Base-by-base conservation (phyloP, 2,888 invertebrate species). In the Drosophila acutilabella region DNA sequence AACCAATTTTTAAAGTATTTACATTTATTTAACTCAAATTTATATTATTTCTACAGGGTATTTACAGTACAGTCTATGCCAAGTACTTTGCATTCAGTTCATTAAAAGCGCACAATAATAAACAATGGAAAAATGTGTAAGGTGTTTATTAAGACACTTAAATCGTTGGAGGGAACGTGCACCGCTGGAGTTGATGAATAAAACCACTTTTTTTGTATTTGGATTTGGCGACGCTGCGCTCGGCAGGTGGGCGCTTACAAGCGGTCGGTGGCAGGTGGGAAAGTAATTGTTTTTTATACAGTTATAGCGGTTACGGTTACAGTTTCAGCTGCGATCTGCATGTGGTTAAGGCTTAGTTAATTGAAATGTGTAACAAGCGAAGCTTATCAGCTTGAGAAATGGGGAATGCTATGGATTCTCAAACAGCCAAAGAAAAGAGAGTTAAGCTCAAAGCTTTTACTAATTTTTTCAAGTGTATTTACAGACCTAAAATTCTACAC, bases 141-240 rank as follows among this genome's bases (percentile, higher is more conserved):
- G 62, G 71, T 71, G 81, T 71, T 85, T 66, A 88, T 82, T 80
- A 74, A 82, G 77, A 80, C 67, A 77, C 78, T 80, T 74, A 23
- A 50, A 41, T 14, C n/a, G 26, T 41, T 14, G 20, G 33, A 16
- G 4, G 23, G 45, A 13, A 40, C 67, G 74, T 30, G 62, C 51
- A 70, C 56, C 74, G 71, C 71, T 74, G 78, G 59, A 75, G 78
- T 87, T 83, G 74, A 81, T 81, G 81, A 83, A 69, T 72, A 74
- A 74, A 79, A 64, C 60, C 0, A 41, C 57, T 64, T 60, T 64
- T 60, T 67, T 33, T 23, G 44, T n/a, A 59, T 45, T 66, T 56
- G 52, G 23, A 38, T 11, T 11, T 41, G 16, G 48, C 11, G 52
- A 53, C 52, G 47, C 30, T 0, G 30, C 30, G n/a, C 38, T 16